These are phyloP conservation scores for Hyaena hyaena DNA, from an alignment of 2,113 vertebrate genomes.

Conservation along the genomic window DNA sequence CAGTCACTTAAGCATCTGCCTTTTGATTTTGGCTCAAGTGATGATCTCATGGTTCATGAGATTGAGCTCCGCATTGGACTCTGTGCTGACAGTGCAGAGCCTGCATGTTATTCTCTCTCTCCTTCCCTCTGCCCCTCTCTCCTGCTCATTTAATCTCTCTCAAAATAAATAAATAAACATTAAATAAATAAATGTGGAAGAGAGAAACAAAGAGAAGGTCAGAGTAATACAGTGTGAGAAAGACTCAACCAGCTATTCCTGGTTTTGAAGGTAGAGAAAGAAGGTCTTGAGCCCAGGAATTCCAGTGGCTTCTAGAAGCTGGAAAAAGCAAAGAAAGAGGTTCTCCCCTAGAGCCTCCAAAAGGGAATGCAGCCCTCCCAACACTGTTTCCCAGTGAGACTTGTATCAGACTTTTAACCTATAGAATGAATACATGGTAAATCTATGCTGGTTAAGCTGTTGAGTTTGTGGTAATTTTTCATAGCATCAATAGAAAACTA, in stretches of 20 bases:
- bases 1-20: neutral
- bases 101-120: neutral
- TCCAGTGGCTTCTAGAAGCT: neutral
- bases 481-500: neutral
- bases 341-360: neutral
- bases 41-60: neutral
- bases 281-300: neutral
- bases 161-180: neutral
- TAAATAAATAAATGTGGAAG: neutral
- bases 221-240: neutral
- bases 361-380: neutral
- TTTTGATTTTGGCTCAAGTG: neutral
- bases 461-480: neutral
- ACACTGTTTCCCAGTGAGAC: neutral
- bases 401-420: neutral
- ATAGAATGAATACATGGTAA: neutral
- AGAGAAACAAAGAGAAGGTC: neutral
- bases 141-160: neutral
- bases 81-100: neutral
- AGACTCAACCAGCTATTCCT: neutral
- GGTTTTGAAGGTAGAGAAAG: neutral
- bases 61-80: neutral
- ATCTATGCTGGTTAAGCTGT: neutral
- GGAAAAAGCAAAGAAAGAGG: neutral
- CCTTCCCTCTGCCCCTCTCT: neutral